phyloP scores from a whole-genome alignment of 2,797 vertebrate species.

The Enteromius unitaeniatus region DNA sequence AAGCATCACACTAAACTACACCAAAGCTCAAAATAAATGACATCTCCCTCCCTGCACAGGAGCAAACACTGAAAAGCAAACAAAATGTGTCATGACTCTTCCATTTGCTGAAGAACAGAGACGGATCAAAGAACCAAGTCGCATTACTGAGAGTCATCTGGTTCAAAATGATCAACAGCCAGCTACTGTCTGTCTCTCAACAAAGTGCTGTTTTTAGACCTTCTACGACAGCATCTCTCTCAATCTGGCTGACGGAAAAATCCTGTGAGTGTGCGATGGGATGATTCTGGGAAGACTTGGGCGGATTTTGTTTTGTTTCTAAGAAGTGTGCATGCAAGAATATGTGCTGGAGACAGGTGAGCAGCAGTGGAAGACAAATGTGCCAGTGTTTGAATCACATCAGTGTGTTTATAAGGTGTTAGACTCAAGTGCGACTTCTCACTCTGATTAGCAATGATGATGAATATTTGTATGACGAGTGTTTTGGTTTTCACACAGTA shows the following conservation, averaged over 20 bases:
- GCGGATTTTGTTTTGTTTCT: slow-evolving; percentile 28
- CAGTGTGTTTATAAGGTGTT: slow-evolving; percentile 36
- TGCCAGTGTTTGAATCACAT: slow-evolving; percentile 47
- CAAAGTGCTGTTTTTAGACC: slow-evolving; percentile 52
- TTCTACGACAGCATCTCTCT: slow-evolving; percentile 37
- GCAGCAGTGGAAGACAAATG: slow-evolving; percentile 43
- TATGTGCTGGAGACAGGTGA: slow-evolving; percentile 42
- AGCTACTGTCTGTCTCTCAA: slow-evolving; percentile 41
- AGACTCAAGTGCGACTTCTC: neutral
- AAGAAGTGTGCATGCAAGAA: slow-evolving; percentile 35
- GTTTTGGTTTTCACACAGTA: slow-evolving; percentile 52
- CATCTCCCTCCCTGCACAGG: neutral
- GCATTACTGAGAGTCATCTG: slow-evolving; percentile 4
- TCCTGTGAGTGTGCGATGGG: slow-evolving; percentile 42
- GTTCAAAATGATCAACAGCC: slow-evolving; percentile 27
- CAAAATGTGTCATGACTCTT: neutral
- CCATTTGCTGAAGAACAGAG: neutral
- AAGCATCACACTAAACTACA: neutral
- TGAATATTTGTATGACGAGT: neutral
- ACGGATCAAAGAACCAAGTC: neutral
- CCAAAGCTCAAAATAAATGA: neutral
- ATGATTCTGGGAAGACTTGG: slow-evolving; percentile 54
- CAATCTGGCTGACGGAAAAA: slow-evolving; percentile 37
- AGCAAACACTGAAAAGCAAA: slow-evolving; percentile 7
- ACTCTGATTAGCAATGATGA: slow-evolving; percentile 17